Percentiles rank a stretch among this genome's conserved stretches.
Conservation (phyloP, 2,113 vertebrate genomes). For the Pionites leucogaster region DNA sequence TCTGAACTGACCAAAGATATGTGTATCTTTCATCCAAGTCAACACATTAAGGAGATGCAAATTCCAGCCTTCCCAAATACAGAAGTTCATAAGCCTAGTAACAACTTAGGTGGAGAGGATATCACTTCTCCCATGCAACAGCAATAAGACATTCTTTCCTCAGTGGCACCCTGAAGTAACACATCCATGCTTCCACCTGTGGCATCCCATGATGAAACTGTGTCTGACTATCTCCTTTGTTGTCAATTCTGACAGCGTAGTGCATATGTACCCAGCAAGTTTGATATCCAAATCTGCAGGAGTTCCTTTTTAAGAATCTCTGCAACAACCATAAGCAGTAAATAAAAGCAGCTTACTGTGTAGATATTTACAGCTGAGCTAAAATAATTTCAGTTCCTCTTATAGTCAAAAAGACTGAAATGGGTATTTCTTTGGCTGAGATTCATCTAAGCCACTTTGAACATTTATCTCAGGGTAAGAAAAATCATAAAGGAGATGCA, state of each 20-base stretch:
- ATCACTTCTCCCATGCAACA: background rate
- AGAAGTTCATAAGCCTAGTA: background rate
- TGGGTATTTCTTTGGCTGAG: background rate
- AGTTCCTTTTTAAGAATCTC: background rate
- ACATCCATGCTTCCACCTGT: background rate
- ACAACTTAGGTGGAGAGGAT: background rate
- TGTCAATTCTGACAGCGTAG: background rate
- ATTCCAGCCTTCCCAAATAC: background rate
- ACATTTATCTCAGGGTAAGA: background rate
- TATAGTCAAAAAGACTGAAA: background rate
- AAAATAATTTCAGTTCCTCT: background rate
- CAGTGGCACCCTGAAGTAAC: background rate
- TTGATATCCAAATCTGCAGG: background rate
- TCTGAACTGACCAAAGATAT: background rate
- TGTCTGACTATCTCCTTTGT: background rate
- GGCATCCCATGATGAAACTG: background rate
- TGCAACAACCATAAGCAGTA: background rate
- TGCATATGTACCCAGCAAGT: background rate
- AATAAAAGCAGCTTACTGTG: background rate
- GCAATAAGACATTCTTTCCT: background rate
- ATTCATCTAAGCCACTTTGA: background rate
- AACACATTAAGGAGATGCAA: background rate
- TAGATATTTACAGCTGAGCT: background rate
- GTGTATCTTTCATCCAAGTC: background rate
- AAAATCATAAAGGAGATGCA: background rate